These are phyloP conservation scores for Mamestra configurata DNA, from an alignment of 1,140 invertebrate genomes.

Conservation along the genomic window DNA sequence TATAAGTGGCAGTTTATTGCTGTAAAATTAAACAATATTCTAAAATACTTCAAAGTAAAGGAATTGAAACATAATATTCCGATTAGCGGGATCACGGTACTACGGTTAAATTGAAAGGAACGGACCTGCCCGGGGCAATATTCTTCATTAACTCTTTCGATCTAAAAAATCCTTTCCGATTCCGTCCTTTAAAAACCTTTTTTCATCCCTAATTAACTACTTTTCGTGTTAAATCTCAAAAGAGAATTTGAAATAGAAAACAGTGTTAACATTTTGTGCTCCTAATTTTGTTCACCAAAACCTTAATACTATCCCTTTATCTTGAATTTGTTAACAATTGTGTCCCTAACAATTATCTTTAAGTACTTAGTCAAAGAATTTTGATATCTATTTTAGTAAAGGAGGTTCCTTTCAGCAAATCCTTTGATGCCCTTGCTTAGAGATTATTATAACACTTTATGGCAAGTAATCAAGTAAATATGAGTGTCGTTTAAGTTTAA, in stretches of 20 bases:
- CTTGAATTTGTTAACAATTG: background rate
- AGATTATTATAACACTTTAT: too few relatives aligned
- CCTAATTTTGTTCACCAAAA: background rate
- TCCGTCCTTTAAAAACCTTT: conserved; percentile 17
- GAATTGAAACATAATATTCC: conserved; percentile 79
- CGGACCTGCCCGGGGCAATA: conserved; percentile 65
- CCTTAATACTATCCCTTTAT: background rate
- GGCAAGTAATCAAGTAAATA: too few relatives aligned
- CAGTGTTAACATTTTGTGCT: background rate
- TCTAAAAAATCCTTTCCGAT: conserved; percentile 44
- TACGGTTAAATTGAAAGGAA: conserved; percentile 68
- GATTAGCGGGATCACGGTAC: conserved; percentile 73
- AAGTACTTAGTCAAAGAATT: too few relatives aligned
- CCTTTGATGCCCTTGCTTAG: too few relatives aligned
- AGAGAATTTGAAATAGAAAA: background rate
- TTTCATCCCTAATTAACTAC: conserved; percentile 31
- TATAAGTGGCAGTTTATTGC: too few relatives aligned
- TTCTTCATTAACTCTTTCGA: conserved; percentile 78
- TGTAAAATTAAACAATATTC: conserved; percentile 35
- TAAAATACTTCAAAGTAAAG: conserved; percentile 42
- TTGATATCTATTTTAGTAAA: too few relatives aligned
- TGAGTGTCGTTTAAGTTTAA: too few relatives aligned
- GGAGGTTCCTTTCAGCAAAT: too few relatives aligned
- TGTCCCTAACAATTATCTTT: too few relatives aligned
- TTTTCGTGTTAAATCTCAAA: conserved; percentile 7